These are phyloP conservation scores for Samia ricini DNA, from an alignment of 1,140 invertebrate genomes.

Conservation along the genomic window DNA sequence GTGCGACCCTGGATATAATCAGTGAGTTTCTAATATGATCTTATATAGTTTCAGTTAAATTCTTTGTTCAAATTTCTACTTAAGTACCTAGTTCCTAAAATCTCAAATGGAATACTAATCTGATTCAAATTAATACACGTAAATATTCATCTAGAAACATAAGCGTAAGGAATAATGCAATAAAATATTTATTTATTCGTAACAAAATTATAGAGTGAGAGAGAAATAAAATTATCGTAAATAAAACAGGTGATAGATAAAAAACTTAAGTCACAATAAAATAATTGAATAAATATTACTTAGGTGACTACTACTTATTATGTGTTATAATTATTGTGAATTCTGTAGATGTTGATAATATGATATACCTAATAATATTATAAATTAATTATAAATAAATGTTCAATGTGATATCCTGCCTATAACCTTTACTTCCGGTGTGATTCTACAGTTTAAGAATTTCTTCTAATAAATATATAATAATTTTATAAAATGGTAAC, in stretches of 20 bases:
- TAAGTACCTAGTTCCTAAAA: background rate
- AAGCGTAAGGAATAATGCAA: background rate
- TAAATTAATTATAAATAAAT: conserved; percentile 37
- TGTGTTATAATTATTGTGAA: conserved; percentile 3
- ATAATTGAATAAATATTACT: background rate
- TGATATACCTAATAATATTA: conserved; percentile 10
- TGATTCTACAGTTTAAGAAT: conserved; percentile 51
- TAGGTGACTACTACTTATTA: background rate
- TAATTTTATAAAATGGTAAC: conserved; percentile 46
- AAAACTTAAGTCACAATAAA: background rate
- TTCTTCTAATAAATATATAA: conserved; percentile 55
- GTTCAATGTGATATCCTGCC: conserved; percentile 75
- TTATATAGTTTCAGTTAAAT: too few species aligned
- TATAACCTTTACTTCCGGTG: conserved; percentile 64
- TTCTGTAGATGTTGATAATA: conserved; percentile 7
- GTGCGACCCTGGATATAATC: too few species aligned
- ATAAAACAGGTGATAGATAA: background rate
- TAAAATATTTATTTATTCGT: too few species aligned
- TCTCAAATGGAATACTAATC: background rate
- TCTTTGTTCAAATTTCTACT: too few species aligned
- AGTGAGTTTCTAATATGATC: background rate
- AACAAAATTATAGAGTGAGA: background rate
- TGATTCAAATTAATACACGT: background rate
- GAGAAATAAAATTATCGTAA: background rate
- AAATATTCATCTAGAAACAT: background rate